Base-by-base conservation (phyloP, 2,113 vertebrate species). In the Corythoichthys intestinalis region DNA sequence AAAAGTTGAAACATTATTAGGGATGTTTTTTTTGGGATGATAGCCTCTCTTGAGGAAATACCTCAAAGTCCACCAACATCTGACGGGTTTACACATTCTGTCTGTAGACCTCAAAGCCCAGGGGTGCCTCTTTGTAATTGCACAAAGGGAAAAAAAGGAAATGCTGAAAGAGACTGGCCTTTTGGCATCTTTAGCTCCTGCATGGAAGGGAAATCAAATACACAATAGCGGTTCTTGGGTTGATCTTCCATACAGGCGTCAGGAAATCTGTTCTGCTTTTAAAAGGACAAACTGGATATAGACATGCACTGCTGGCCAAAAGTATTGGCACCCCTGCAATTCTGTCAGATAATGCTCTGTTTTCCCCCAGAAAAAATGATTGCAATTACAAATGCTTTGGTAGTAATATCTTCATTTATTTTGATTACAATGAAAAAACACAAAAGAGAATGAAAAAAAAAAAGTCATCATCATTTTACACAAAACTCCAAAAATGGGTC, bases 41-140 rank as follows among this genome's bases (percentile, higher is more conserved):
- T 37, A 58, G 61, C 59, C 20, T 35, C 52, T 77, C 75, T 78
- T 37, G 79, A 82, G 82, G 76, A 83, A 88, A 85, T 82, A 80
- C 75, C 81, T 82, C 44, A 71, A 76, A 78, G 70, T 76, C 59
- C 46, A 75, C 85, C 75, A 82, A 84, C 73, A 71, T 83, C 73
- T 71, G 81, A 61, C 65, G 72, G 59, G 34, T 13, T 44, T 15
- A 34, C 77, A 65, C 73, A 83, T 85, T 85, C 85, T 80, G 73
- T 61, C 74, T 83, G 73, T 72, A 79, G 75, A 87, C 87, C 87
- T 86, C 85, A 81, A 76, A 75, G 78, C 83, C 81, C 83, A 74
- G 72, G 81, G 77, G 78, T 83, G 69, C 70, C 74, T 76, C 71
- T 74, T 65, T 83, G 78, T 81, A 89, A 85, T 79, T 80, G 80